phyloP scores from a whole-genome alignment of 2,888 invertebrate species.

The Furcula furcula region DNA sequence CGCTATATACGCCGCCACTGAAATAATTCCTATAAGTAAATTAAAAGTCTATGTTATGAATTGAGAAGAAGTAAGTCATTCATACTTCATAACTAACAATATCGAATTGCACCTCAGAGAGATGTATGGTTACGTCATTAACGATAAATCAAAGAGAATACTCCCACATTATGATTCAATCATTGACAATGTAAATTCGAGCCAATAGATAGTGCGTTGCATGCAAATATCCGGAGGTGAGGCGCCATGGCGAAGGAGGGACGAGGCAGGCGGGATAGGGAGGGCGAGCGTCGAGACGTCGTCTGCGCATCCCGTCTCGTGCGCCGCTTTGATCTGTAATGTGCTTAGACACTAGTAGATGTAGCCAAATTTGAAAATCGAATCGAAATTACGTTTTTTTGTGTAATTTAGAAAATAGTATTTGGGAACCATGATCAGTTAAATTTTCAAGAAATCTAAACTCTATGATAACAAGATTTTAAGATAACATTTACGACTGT shows the following conservation, averaged over 20 bases:
- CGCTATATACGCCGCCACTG: too few relatives aligned
- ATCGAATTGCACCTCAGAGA: too few relatives aligned
- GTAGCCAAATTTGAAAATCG: conserved; percentile 1
- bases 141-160: conserved; percentile 25
- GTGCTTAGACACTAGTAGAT: conserved; percentile 3
- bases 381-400: background rate
- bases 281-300: conserved; percentile 57
- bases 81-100: too few relatives aligned
- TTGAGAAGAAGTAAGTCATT: too few relatives aligned
- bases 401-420: background rate
- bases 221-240: conserved; percentile 38
- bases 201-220: conserved; percentile 25
- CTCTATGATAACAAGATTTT: background rate
- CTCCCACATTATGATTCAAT: conserved; percentile 30
- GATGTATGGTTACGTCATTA: too few relatives aligned
- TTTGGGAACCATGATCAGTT: too few relatives aligned
- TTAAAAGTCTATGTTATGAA: too few relatives aligned
- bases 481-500: too few relatives aligned
- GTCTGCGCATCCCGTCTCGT: conserved; percentile 74
- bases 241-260: conserved; percentile 36
- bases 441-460: too few relatives aligned
- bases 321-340: conserved; percentile 58
- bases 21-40: too few relatives aligned
- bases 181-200: conserved; percentile 32
- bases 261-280: conserved; percentile 16